phyloP scores from a whole-genome alignment of 2,888 invertebrate genomes.

The Ophioninae sp. region DNA sequence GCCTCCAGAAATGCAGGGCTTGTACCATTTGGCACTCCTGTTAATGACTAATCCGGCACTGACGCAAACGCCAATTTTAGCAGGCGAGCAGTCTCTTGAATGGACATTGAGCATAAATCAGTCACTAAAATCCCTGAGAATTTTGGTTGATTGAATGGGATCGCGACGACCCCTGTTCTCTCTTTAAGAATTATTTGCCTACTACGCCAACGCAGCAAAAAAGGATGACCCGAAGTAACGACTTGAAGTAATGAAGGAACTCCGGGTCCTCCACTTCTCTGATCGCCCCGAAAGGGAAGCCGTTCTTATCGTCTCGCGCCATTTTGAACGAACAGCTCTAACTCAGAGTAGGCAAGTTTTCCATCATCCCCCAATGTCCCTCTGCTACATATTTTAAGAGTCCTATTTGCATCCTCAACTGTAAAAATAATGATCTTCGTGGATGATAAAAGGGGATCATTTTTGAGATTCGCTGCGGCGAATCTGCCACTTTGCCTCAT shows the following conservation, averaged over 20 bases:
- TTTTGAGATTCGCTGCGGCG: slow-evolving; percentile 27
- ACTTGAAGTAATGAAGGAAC: slow-evolving; percentile 16
- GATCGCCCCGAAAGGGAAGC: slow-evolving; percentile 12
- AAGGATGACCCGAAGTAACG: slow-evolving; percentile 13
- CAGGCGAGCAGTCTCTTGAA: slow-evolving; percentile 42
- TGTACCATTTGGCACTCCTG: not conserved
- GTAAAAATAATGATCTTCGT: slow-evolving; percentile 29
- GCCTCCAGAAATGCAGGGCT: not conserved
- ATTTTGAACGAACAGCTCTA: slow-evolving; percentile 3
- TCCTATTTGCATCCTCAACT: slow-evolving; percentile 11
- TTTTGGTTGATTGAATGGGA: slow-evolving; percentile 46
- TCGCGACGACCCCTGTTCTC: not conserved
- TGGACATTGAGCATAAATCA: slow-evolving; percentile 23
- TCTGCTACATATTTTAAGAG: slow-evolving; percentile 11
- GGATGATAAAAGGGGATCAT: slow-evolving; percentile 24
- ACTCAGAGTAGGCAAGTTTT: not conserved
- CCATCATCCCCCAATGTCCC: slow-evolving; percentile 5
- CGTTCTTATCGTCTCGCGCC: not conserved
- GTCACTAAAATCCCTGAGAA: slow-evolving; percentile 42
- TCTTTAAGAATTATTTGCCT: slow-evolving; percentile 45
- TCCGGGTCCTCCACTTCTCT: not conserved
- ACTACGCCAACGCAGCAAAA: slow-evolving; percentile 15
- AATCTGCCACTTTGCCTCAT: slow-evolving; percentile 24
- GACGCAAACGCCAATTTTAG: slow-evolving; percentile 44
- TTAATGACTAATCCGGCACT: slow-evolving; percentile 18